Evolutionary conservation across 2,888 invertebrate genomes (phyloP).

Genomic region (Catonia carolina): DNA sequence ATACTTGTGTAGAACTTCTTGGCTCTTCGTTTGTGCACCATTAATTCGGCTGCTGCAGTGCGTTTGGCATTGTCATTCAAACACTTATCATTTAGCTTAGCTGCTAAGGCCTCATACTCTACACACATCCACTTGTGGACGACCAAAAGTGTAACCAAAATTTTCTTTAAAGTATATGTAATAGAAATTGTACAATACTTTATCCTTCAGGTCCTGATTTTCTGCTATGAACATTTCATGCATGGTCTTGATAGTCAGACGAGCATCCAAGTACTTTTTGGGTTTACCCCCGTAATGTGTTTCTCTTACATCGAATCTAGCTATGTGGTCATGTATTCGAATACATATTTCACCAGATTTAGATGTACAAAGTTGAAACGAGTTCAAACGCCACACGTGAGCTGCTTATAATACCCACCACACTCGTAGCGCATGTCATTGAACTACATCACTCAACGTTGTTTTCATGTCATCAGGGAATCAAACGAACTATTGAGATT

Average conservation of each 20-base stretch:
- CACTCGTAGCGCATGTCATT: no score
- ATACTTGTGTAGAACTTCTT: no score
- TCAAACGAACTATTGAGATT: no score
- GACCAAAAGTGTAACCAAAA: slow-evolving; percentile 32
- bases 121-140: slow-evolving; percentile 33
- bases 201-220: slow-evolving; percentile 30
- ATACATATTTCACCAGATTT: slow-evolving; percentile 22
- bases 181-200: slow-evolving; percentile 34
- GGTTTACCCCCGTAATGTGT: slow-evolving; percentile 31
- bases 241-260: slow-evolving; percentile 33
- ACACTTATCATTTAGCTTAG: slow-evolving; percentile 28
- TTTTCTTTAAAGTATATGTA: slow-evolving; percentile 33
- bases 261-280: slow-evolving; percentile 32
- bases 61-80: no score
- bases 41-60: slow-evolving; percentile 28
- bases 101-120: slow-evolving; percentile 29
- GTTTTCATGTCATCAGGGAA: no score
- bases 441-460: no score
- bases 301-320: slow-evolving; percentile 23
- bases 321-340: slow-evolving; percentile 16
- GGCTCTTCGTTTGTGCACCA: no score
- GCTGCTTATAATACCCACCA: no score
- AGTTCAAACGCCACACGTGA: no score
- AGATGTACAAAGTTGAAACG: no score
- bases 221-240: slow-evolving; percentile 32